These are phyloP conservation scores for Chascanopsetta lugubris DNA, from an alignment of 2,113 vertebrate species.

Conservation along the genomic window DNA sequence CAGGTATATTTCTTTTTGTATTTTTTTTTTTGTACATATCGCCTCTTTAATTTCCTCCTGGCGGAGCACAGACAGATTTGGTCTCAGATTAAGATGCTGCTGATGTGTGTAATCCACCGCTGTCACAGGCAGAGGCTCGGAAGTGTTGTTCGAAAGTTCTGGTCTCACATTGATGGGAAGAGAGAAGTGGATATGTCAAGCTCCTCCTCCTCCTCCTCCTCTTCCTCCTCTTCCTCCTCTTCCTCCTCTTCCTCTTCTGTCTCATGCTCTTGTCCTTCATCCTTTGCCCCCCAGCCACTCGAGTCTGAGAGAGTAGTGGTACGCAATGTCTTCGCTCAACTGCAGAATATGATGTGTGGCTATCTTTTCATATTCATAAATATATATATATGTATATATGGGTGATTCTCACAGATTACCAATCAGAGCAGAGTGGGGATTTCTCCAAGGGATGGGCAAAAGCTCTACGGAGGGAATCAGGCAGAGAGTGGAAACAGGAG, in stretches of 20 bases:
- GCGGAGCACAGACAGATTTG: slow-evolving; percentile 39
- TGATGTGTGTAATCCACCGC: slow-evolving; percentile 37
- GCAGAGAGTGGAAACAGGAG: too few relatives aligned
- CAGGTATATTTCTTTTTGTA: too few relatives aligned
- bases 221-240: not conserved
- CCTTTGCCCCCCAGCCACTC: slow-evolving; percentile 19
- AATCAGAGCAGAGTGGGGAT: too few relatives aligned
- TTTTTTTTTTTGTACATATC: slow-evolving; percentile 70
- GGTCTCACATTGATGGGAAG: slow-evolving; percentile 2
- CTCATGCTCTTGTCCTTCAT: slow-evolving; percentile 16
- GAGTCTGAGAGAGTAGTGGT: slow-evolving; percentile 20
- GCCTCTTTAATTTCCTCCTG: slow-evolving; percentile 65
- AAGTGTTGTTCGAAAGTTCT: slow-evolving; percentile 21
- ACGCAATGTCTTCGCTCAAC: slow-evolving; percentile 11
- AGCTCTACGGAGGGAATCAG: too few relatives aligned
- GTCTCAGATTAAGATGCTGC: slow-evolving; percentile 27
- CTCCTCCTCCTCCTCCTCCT: not conserved
- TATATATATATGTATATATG: too few relatives aligned
- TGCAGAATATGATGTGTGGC: not conserved
- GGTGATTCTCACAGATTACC: too few relatives aligned
- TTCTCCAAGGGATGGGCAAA: too few relatives aligned
- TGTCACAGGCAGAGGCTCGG: slow-evolving; percentile 25
- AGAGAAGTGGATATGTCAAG: not conserved
- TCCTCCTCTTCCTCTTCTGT: not conserved
- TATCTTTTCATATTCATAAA: too few relatives aligned